Evolutionary conservation across 2,888 invertebrate species (phyloP), one percentile per base, ranked within the genome.

Genomic region (Rhodophaea formosa): DNA sequence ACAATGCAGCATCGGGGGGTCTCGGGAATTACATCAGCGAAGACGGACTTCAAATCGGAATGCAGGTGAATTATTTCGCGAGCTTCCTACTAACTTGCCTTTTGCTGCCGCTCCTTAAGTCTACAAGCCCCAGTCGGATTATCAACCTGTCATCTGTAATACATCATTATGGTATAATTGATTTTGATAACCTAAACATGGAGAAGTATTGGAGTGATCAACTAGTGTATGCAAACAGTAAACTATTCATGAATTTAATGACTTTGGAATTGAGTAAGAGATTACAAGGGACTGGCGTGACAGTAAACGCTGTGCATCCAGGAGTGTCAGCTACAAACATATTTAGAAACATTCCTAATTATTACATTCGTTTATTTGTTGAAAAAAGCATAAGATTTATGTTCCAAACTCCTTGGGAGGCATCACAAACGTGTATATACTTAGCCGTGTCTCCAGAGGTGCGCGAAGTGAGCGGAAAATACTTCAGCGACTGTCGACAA

Each of bases 11-110:
- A 8, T 84, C 91, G 10, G 88, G 84, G 17, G 90, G 88, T 8
- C 76, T 87, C 49, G 86, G 88, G 14, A 87, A 88, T 69, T 80
- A 84, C 63, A 91, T 87, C 67, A 94, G 95, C 3, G 88, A 92
- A 68, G 95, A 95, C 70, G 94, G 94, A 3, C 84, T 95, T 59
- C 94, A 95, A 67, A 76, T 91, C n/a, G 93, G 93, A 59, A 93
- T 95, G 92, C 95, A 95, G 72, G 92, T 94, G 53, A 96, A 96
- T 77, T 94, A 94, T 79, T 94, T 94, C 72, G 95, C 94, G 12
- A 94, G 93, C 1, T 96, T 96, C 76, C 85, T 96, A 56, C 84
- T 96, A 56, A 95, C 95, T 1, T 93, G 94, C 70, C 84, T 95
- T 14, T 69, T 93, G 63, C 56, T 89, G 14, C 88, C 90, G 7